Evolutionary conservation across 1,140 invertebrate genomes (phyloP), one percentile per base, ranked within the genome.

Genomic region (Lepidostoma basale): DNA sequence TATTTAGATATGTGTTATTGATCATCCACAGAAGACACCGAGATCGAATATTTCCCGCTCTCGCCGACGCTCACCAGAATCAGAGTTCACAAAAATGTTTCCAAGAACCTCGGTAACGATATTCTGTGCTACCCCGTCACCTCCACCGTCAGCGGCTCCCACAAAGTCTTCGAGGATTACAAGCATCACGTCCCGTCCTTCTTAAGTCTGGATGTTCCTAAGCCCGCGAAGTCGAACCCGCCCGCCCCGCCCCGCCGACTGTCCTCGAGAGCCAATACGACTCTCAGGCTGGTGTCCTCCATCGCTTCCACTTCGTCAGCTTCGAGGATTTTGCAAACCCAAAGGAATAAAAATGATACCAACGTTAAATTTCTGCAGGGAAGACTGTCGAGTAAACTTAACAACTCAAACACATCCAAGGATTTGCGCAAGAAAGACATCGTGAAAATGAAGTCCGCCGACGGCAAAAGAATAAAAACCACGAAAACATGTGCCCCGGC

Each of bases 11-110:
- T 40, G 28, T 60, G 12, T 60, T 60, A 42, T 40, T 60, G 39
- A 60, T 64, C 83, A 83, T 87, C 80, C 86, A 83, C 88, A 88
- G 88, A 89, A 83, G 85, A 87, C 74, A 79, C 87, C 52, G 87
- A 88, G 81, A 87, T 92, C 73, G 90, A 93, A 82, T 92, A 92
- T 80, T 90, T 92, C 78, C 90, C 91, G 73, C 90, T 93, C 72
- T 90, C 91, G 62, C 86, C 90, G 33, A 91, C 89, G 60, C 79
- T 92, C 74, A 92, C 90, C 67, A 88, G 89, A 81, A 92, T 92
- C 75, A 87, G 90, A 76, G 87, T 92, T 16, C 89, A 90, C 76
- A 90, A 88, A 78, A 88, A 84, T 62, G 79, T 76, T 30, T 72
- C 76, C 68, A 83, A 79, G 74, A 74, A 73, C 12, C 78, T 75